Evolutionary conservation across 2,797 vertebrate genomes (phyloP), one percentile per base, ranked within the genome.

Genomic region (Rhabdophis nuchalis): DNA sequence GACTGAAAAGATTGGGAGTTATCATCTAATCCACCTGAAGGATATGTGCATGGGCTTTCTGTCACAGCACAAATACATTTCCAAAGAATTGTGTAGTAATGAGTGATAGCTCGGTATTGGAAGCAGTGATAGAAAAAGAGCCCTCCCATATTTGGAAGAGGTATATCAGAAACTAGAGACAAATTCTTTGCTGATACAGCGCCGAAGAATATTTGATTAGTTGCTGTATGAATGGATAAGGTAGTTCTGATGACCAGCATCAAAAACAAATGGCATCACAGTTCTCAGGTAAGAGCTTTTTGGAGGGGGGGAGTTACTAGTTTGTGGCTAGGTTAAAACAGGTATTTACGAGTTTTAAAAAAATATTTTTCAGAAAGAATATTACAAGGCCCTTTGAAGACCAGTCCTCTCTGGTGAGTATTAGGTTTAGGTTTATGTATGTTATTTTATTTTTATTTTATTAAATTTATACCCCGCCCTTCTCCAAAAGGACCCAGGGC

Each of bases 301-400:
- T 50, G 46, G 18, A 9, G 2, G 36, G 16, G 4, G 61, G 60
- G 3, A 2, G 13, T 68, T 72, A 18, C 36, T 82, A 25, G 53
- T n/a, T 90, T 87, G 32, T 2, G 23, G 36, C 10, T 29, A 56
- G 54, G 32, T 85, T 72, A 41, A 32, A 20, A 50, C 29, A 91
- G 25, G 12, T 61, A 54, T 85, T 12, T n/a, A 57, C 25, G 5
- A 16, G 12, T n/a, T 10, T 11, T 58, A 52, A 23, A 56, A 56
- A 60, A 41, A 86, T 86, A 1, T 6, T 13, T 91, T 10, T 93
- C 72, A 99, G 99, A 96, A 99, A 99, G 97, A 99, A 99, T 96
- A 98, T 99, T 91, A 98, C 98, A 8, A 98, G 98, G 25, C 99
- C 99, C 3, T 99, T 99, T 98, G 99, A 99, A 92, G 99, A 99